Percentiles rank a stretch among this genome's conserved stretches.
Evolutionary conservation across 2,797 vertebrate species (phyloP).

Genomic region (Galagoides demidoff): DNA sequence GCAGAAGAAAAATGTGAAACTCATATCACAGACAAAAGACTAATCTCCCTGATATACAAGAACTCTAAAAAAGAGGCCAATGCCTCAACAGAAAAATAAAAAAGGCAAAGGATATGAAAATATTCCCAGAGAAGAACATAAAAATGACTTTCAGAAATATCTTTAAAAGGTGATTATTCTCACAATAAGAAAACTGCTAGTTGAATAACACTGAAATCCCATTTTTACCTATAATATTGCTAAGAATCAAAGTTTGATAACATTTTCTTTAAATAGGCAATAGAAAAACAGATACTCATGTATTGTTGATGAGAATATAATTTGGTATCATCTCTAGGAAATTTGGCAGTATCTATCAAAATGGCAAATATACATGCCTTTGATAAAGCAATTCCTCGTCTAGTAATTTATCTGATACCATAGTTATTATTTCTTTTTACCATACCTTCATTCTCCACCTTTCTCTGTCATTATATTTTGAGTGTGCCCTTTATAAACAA

Average conservation of each 20-base stretch:
- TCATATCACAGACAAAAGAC: neutral
- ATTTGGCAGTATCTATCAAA: neutral
- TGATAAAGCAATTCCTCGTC: neutral
- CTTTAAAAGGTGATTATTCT: constrained; percentile 25
- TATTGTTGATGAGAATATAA: neutral
- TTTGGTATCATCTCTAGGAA: neutral
- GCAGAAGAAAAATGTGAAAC: neutral
- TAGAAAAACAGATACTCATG: neutral
- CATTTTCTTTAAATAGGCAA: neutral
- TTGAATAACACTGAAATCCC: neutral
- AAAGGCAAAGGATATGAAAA: neutral
- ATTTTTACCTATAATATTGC: neutral
- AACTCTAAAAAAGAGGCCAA: neutral
- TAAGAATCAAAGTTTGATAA: neutral
- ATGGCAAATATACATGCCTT: neutral
- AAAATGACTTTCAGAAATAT: constrained; percentile 31
- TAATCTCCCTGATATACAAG: neutral
- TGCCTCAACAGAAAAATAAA: neutral
- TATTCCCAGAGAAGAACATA: neutral
- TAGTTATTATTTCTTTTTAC: neutral
- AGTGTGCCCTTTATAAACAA: neutral
- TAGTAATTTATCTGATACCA: neutral
- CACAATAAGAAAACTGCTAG: neutral
- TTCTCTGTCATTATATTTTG: neutral
- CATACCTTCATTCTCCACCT: neutral